Percentiles rank a stretch among this genome's conserved stretches.
These are phyloP conservation scores for Alviniconcha marisindica DNA, from an alignment of 1,140 invertebrate species.

Conservation along the genomic window DNA sequence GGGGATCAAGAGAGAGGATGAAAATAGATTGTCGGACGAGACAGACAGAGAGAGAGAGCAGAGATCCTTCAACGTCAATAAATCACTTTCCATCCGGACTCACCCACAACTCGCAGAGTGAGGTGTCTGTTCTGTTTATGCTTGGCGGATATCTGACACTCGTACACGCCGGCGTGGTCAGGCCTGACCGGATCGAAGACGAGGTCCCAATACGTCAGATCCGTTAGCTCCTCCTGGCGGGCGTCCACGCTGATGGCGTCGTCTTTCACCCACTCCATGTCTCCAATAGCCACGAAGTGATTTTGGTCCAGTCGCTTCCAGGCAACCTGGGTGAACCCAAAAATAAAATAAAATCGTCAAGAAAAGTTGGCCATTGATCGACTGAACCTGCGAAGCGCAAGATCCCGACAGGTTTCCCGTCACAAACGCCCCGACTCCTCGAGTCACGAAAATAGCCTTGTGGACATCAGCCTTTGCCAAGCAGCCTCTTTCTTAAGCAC, in stretches of 20 bases:
- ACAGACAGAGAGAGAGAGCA: not conserved
- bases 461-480: no score
- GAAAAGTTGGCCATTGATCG: no score
- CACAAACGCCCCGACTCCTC: no score
- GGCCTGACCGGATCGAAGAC: constrained; percentile 27
- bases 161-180: constrained; percentile 32
- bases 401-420: no score
- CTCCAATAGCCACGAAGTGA: constrained; percentile 32
- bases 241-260: constrained; percentile 28
- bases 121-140: not conserved
- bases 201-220: constrained; percentile 38
- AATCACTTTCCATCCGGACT: not conserved
- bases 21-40: not conserved
- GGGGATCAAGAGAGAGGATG: not conserved
- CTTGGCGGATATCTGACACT: constrained; percentile 39
- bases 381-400: no score
- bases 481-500: no score
- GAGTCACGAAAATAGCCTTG: no score
- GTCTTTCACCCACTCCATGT: constrained; percentile 29
- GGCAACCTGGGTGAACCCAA: constrained; percentile 22
- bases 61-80: not conserved
- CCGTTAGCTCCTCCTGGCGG: constrained; percentile 28
- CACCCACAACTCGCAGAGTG: constrained; percentile 27
- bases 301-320: constrained; percentile 37
- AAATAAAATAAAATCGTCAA: no score